Percentiles rank a stretch among this genome's conserved stretches.
These are phyloP conservation scores for Drosophila mettleri DNA, from an alignment of 2,888 invertebrate species.

Conservation along the genomic window DNA sequence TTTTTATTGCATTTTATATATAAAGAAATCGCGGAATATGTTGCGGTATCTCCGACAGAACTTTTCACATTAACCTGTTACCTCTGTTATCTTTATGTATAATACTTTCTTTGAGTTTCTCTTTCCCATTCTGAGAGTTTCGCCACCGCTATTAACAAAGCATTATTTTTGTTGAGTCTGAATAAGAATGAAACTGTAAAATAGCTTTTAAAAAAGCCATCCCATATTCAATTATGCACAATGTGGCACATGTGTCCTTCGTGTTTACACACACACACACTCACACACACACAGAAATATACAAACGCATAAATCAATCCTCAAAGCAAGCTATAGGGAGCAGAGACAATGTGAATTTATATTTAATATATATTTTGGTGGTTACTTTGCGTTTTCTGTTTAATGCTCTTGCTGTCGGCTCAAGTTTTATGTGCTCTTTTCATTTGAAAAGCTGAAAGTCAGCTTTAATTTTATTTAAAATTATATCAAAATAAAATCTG, in stretches of 20 bases:
- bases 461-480: constrained; percentile 1
- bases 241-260: constrained; percentile 33
- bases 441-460: neutral
- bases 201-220: constrained; percentile 28
- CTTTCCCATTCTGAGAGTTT: neutral
- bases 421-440: neutral
- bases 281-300: constrained; percentile 5
- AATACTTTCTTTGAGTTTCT: neutral
- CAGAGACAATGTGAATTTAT: constrained; percentile 22
- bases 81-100: constrained; percentile 10
- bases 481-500: neutral
- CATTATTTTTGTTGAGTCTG: constrained; percentile 19
- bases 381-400: constrained; percentile 18
- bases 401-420: neutral
- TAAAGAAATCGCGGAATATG: constrained; percentile 39
- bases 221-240: constrained; percentile 64
- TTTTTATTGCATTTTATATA: constrained; percentile 63
- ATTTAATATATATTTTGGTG: constrained; percentile 11
- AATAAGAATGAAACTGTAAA: constrained; percentile 38
- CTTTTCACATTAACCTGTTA: constrained; percentile 61
- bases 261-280: neutral
- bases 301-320: constrained; percentile 57
- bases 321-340: constrained; percentile 27
- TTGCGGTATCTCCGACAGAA: constrained; percentile 56
- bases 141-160: no score